Evolutionary conservation across 2,888 invertebrate species (phyloP).

Genomic region (Abrostola triplasia): DNA sequence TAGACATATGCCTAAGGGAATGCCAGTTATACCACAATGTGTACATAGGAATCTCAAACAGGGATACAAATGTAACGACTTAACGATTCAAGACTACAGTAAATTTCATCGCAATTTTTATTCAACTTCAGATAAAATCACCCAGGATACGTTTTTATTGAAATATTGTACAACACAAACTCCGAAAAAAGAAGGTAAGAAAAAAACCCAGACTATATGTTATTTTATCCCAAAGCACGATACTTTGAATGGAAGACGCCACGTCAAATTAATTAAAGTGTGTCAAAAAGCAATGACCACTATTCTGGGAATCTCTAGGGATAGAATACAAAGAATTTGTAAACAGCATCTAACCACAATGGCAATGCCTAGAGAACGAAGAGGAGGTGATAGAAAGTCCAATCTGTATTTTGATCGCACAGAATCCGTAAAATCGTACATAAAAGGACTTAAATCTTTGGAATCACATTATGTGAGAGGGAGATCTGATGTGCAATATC

Average conservation of each 20-base stretch:
- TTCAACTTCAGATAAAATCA: constrained; percentile 17
- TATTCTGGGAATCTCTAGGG: constrained; percentile 40
- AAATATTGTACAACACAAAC: constrained; percentile 26
- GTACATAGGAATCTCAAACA: constrained; percentile 20
- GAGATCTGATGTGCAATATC: constrained; percentile 16
- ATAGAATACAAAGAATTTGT: constrained; percentile 48
- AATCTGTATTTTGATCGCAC: constrained; percentile 3
- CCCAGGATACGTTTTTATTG: constrained; percentile 20
- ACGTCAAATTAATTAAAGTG: constrained; percentile 22
- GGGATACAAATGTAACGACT: constrained; percentile 19
- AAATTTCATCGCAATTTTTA: constrained; percentile 18
- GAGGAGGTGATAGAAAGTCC: constrained; percentile 28
- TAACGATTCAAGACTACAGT: constrained; percentile 19
- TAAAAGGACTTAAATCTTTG: constrained; percentile 8
- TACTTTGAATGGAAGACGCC: constrained; percentile 5
- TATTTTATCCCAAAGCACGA: constrained; percentile 42
- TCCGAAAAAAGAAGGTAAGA: constrained; percentile 26
- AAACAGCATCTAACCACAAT: constrained; percentile 41
- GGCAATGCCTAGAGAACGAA: constrained; percentile 39
- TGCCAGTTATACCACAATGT: constrained; percentile 16
- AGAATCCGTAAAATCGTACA: constrained; percentile 10
- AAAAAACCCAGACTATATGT: constrained; percentile 39
- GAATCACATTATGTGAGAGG: constrained; percentile 15
- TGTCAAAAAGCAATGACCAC: constrained; percentile 41
- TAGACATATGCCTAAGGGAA: constrained; percentile 16